Conservation (phyloP, 2,113 vertebrate species). For the Anoura caudifer region DNA sequence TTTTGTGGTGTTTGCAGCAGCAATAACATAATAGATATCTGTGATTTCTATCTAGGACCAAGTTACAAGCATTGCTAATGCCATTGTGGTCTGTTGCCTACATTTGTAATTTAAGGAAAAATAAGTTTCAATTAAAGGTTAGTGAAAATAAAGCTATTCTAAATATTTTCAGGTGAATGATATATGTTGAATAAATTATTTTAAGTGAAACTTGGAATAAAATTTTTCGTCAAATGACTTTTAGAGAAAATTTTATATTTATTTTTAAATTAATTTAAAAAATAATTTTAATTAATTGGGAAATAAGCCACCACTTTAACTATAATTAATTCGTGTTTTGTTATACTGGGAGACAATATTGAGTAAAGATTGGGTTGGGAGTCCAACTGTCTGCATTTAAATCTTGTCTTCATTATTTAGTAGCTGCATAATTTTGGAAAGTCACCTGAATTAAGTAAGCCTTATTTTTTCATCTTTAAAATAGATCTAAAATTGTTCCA, state of each 20-base stretch:
- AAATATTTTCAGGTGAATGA: background rate
- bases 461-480: background rate
- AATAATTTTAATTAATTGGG: background rate
- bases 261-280: background rate
- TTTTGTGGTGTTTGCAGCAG: background rate
- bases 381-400: background rate
- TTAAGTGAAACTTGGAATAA: background rate
- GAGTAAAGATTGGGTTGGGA: background rate
- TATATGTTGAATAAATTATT: background rate
- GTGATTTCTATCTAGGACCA: background rate
- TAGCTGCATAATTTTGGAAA: background rate
- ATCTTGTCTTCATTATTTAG: background rate
- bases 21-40: background rate
- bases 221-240: background rate
- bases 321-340: background rate
- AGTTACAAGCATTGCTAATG: background rate
- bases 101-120: background rate
- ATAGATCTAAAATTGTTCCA: background rate
- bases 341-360: background rate
- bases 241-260: background rate
- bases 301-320: background rate
- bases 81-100: background rate
- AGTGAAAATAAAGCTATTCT: background rate
- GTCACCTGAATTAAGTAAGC: background rate
- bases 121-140: background rate